phyloP scores from a whole-genome alignment of 2,888 invertebrate species.

The Hoplodrina blanda region DNA sequence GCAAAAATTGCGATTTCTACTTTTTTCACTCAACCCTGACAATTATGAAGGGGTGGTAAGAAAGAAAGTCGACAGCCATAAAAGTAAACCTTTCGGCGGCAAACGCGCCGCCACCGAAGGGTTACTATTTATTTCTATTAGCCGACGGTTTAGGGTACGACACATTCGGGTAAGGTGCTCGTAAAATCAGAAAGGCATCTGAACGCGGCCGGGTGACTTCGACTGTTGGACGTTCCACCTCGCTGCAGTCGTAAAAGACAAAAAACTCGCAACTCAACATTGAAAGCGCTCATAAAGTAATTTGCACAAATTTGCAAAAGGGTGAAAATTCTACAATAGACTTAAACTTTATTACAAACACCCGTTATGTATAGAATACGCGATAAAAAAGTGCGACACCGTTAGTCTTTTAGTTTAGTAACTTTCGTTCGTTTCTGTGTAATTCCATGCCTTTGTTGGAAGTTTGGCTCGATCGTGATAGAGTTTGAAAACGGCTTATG shows the following conservation, averaged over 20 bases:
- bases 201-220: conserved; percentile 71
- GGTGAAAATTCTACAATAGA: conserved; percentile 81
- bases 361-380: conserved; percentile 80
- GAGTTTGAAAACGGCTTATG: conserved; percentile 61
- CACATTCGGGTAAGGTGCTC: conserved; percentile 73
- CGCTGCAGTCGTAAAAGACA: conserved; percentile 82
- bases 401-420: conserved; percentile 79
- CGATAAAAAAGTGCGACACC: conserved; percentile 73
- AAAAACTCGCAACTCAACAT: conserved; percentile 80
- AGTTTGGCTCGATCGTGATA: conserved; percentile 62
- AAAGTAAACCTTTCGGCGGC: conserved; percentile 89
- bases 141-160: conserved; percentile 79
- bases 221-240: conserved; percentile 72
- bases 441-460: conserved; percentile 66
- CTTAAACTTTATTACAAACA: conserved; percentile 80
- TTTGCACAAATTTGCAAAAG: conserved; percentile 90
- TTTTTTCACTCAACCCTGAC: conserved; percentile 81
- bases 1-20: conserved; percentile 75
- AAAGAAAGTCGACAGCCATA: conserved; percentile 87
- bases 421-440: conserved; percentile 71
- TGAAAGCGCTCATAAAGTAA: conserved; percentile 88
- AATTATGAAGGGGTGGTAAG: conserved; percentile 86
- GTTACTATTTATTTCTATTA: conserved; percentile 88
- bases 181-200: conserved; percentile 77
- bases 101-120: conserved; percentile 86